phyloP scores from a whole-genome alignment of 1,140 invertebrate genomes.

The Spodoptera frugiperda region DNA sequence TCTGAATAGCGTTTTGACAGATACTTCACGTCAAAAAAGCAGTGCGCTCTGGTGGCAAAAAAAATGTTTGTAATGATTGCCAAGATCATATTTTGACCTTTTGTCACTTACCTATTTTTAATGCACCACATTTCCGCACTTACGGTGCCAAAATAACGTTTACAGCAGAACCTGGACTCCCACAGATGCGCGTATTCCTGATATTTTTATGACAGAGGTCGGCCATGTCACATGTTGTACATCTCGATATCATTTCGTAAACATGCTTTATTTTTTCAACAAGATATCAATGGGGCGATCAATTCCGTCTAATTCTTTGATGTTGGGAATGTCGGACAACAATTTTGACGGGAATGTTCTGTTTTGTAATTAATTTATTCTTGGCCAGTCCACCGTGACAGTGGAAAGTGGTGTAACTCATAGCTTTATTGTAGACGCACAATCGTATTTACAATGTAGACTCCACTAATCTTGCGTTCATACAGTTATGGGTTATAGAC shows the following conservation, averaged over 20 bases:
- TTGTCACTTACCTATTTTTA: constrained; percentile 37
- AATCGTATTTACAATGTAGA: not conserved
- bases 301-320: constrained; percentile 33
- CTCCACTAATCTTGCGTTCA: constrained; percentile 12
- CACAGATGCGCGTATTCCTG: constrained; percentile 35
- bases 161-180: constrained; percentile 28
- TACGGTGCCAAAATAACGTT: constrained; percentile 31
- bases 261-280: constrained; percentile 28
- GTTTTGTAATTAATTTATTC: constrained; percentile 18
- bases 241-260: constrained; percentile 27
- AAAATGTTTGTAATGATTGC: constrained; percentile 32
- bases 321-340: constrained; percentile 16
- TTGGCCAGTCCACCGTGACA: not conserved
- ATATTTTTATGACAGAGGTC: constrained; percentile 34
- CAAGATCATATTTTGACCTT: constrained; percentile 45
- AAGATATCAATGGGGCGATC: constrained; percentile 27
- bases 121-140: constrained; percentile 38
- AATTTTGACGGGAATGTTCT: constrained; percentile 29
- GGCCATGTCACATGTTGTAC: constrained; percentile 36
- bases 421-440: not conserved
- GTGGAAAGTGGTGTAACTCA: constrained; percentile 26
- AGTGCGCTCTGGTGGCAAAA: constrained; percentile 11
- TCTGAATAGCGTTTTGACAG: constrained; percentile 25
- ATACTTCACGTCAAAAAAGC: constrained; percentile 21
- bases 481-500: constrained; percentile 36